Evolutionary conservation across 2,888 invertebrate genomes (phyloP).

Genomic region (Campopleginae sp.): DNA sequence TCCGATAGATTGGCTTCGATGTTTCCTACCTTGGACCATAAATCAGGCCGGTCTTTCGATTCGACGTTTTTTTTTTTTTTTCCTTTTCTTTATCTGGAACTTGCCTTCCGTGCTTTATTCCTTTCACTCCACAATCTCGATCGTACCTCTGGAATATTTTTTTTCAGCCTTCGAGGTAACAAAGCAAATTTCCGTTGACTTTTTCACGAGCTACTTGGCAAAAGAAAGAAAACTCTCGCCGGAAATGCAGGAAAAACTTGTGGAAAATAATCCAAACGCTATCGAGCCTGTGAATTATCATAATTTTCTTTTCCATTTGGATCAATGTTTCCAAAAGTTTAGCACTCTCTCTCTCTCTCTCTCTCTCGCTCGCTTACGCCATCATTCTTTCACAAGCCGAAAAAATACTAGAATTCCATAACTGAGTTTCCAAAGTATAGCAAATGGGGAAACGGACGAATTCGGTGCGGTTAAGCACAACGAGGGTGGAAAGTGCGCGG

Average conservation of each 20-base stretch:
- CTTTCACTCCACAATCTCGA: constrained; percentile 24
- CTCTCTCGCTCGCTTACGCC: background rate
- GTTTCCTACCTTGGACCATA: constrained; percentile 68
- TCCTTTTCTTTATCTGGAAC: constrained; percentile 54
- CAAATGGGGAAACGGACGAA: constrained; percentile 46
- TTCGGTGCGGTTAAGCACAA: constrained; percentile 21
- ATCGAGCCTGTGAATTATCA: background rate
- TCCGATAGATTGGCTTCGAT: constrained; percentile 77
- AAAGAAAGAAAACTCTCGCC: background rate
- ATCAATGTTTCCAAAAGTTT: constrained; percentile 1
- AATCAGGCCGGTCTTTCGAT: constrained; percentile 61
- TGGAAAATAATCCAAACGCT: background rate
- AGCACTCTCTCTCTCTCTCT: background rate
- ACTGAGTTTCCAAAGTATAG: constrained; percentile 40
- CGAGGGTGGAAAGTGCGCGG: background rate
- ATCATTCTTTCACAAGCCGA: background rate
- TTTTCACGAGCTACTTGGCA: constrained; percentile 10
- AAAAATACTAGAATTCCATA: constrained; percentile 13
- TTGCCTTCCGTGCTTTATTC: background rate
- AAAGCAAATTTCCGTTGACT: background rate
- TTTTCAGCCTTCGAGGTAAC: constrained; percentile 6
- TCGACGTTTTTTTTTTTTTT: constrained; percentile 26
- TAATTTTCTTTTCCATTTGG: background rate
- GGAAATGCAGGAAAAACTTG: background rate
- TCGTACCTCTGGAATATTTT: constrained; percentile 14